Percentiles rank a stretch among this genome's conserved stretches.
Evolutionary conservation across 2,797 vertebrate genomes (phyloP).

Genomic region (Decapterus maruadsi): DNA sequence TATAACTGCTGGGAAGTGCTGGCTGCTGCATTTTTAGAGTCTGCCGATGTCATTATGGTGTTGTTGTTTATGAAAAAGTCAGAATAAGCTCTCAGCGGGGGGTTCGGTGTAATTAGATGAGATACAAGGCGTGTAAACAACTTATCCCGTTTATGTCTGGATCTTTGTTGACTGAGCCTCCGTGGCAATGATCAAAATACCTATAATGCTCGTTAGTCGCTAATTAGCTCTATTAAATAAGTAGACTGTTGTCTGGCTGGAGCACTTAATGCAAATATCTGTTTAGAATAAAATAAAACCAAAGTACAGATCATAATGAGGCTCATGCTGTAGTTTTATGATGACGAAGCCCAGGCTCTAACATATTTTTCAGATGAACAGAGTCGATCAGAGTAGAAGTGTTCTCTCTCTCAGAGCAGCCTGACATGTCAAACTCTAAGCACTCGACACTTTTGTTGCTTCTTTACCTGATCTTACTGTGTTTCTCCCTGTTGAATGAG

Average conservation of each 20-base stretch:
- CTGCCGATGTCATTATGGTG: conserved; percentile 31
- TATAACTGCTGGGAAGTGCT: conserved; percentile 4
- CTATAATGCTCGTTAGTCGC: conserved; percentile 36
- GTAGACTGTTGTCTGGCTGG: conserved; percentile 9
- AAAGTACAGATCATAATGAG: background rate
- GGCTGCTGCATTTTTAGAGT: conserved; percentile 14
- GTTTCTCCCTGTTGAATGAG: no score
- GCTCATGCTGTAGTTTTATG: background rate
- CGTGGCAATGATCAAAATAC: conserved; percentile 6
- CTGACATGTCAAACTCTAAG: no score
- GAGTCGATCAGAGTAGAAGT: no score
- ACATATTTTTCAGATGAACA: background rate
- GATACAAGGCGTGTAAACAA: conserved; percentile 26
- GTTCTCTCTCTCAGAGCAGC: no score
- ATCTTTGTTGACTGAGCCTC: conserved; percentile 51
- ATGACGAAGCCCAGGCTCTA: background rate
- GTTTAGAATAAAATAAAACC: background rate
- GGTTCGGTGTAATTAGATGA: conserved; percentile 60
- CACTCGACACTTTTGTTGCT: no score
- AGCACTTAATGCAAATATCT: background rate
- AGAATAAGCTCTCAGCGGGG: conserved; percentile 47
- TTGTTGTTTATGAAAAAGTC: conserved; percentile 15
- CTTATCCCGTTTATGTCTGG: conserved; percentile 51
- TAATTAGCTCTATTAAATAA: conserved; percentile 32
- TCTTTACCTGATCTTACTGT: no score